A percentile compares a stretch with the other conserved stretches of the same genome.
Evolutionary conservation across 2,888 invertebrate genomes (phyloP).

Genomic region (Harmothoe impar): DNA sequence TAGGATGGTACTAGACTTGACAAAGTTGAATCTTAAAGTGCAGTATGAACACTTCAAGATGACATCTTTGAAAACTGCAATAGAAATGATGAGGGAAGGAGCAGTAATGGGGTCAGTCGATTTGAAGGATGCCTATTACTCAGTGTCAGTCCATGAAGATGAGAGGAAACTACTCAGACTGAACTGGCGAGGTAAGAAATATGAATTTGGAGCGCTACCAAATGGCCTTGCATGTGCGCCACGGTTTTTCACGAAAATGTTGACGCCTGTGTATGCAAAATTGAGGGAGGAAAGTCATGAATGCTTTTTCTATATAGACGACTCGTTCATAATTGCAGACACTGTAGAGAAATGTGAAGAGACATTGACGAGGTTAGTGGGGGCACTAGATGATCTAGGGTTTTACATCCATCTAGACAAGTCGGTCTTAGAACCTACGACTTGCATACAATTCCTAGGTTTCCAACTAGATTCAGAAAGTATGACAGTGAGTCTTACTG

Average conservation of each 20-base stretch:
- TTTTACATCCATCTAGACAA: too few species aligned
- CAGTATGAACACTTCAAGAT: conserved; percentile 41
- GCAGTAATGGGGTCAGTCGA: background rate
- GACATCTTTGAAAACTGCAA: background rate
- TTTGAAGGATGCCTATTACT: conserved; percentile 40
- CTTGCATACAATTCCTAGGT: too few species aligned
- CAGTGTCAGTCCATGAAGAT: background rate
- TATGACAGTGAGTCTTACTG: too few species aligned
- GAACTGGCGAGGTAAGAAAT: too few species aligned
- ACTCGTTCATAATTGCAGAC: background rate
- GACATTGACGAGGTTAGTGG: too few species aligned
- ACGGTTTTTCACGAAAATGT: conserved; percentile 12
- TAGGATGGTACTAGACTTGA: conserved; percentile 5
- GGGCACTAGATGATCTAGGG: too few species aligned
- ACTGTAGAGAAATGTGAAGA: background rate
- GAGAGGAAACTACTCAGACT: conserved; percentile 6
- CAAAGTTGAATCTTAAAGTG: background rate
- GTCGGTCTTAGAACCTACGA: too few species aligned
- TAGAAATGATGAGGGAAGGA: background rate
- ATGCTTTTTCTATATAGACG: conserved; percentile 8
- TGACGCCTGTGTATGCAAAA: background rate
- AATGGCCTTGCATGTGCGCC: background rate
- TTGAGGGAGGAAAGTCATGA: background rate
- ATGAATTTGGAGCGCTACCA: background rate
- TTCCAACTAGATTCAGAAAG: too few species aligned